Percentiles rank a stretch among this genome's conserved stretches.
Evolutionary conservation across 2,797 vertebrate genomes (phyloP).

Genomic region (Megalops cyprinoides): DNA sequence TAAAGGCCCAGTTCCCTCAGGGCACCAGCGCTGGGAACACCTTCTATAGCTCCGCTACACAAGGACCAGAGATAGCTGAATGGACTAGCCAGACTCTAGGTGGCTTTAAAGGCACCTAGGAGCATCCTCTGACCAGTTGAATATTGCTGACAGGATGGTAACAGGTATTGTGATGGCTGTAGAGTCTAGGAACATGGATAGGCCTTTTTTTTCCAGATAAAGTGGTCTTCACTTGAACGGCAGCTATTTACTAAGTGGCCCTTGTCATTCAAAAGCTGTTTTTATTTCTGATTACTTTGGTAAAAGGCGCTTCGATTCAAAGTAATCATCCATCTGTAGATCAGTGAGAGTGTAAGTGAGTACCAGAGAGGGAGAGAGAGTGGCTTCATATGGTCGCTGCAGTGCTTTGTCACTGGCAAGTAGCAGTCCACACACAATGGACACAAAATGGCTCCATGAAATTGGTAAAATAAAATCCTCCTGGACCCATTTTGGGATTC

Average conservation of each 20-base stretch:
- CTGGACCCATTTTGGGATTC: constrained; percentile 68
- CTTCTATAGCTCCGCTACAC: too few relatives aligned
- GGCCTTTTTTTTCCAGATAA: neutral
- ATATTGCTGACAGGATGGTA: too few relatives aligned
- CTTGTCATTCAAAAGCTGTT: constrained; percentile 22
- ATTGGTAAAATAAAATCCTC: constrained; percentile 64
- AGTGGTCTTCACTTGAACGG: constrained; percentile 24
- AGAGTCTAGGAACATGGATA: neutral
- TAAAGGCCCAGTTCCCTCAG: too few relatives aligned
- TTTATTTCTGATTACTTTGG: constrained; percentile 15
- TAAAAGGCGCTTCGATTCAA: constrained; percentile 1
- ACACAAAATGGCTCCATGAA: constrained; percentile 67
- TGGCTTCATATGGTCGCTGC: neutral
- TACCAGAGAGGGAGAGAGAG: neutral
- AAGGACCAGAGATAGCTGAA: too few relatives aligned
- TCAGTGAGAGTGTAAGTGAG: neutral
- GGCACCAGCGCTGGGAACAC: too few relatives aligned
- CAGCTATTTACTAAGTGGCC: neutral
- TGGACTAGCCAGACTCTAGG: too few relatives aligned
- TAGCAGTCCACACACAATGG: constrained; percentile 21
- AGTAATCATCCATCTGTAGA: constrained; percentile 5
- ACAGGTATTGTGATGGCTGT: neutral
- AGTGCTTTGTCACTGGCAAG: neutral
- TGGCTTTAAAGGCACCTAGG: too few relatives aligned
- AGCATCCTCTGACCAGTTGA: too few relatives aligned